Evolutionary conservation across 1,140 invertebrate species (phyloP).

Genomic region (Trachelipus rathkii): DNA sequence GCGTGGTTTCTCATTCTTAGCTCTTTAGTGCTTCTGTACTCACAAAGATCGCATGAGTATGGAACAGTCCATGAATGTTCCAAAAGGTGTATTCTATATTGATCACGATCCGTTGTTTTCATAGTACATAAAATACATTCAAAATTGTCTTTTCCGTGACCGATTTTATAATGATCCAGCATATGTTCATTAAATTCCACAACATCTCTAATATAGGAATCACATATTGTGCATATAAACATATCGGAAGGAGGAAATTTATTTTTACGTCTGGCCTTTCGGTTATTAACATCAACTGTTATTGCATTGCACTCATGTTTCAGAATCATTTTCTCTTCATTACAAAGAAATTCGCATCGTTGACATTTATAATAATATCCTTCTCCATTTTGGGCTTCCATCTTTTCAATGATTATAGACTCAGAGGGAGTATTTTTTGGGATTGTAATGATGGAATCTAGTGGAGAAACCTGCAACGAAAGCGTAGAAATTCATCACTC

Average conservation of each 20-base stretch:
- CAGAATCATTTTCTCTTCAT: slow-evolving; percentile 6
- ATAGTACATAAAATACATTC: neutral
- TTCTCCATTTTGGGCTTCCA: neutral
- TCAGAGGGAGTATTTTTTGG: neutral
- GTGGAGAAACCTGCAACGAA: neutral
- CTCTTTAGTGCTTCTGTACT: neutral
- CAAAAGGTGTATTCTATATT: neutral
- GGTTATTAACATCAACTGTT: neutral
- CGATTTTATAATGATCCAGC: slow-evolving; percentile 6
- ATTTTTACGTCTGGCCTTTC: neutral
- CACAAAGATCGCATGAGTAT: neutral
- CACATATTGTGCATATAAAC: neutral
- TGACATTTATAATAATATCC: slow-evolving; percentile 1
- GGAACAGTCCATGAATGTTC: neutral
- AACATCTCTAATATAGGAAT: neutral
- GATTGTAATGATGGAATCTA: neutral
- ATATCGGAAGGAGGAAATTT: neutral
- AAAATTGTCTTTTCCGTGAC: neutral
- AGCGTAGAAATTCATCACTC: neutral
- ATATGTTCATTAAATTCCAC: neutral
- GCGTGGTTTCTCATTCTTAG: neutral
- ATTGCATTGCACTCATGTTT: neutral
- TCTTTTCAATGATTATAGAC: neutral
- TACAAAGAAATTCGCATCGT: slow-evolving; percentile 3
- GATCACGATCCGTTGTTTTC: neutral